A percentile compares a stretch with the other conserved stretches of the same genome.
phyloP scores from a whole-genome alignment of 2,888 invertebrate species.

The Anthophora plumipes region DNA sequence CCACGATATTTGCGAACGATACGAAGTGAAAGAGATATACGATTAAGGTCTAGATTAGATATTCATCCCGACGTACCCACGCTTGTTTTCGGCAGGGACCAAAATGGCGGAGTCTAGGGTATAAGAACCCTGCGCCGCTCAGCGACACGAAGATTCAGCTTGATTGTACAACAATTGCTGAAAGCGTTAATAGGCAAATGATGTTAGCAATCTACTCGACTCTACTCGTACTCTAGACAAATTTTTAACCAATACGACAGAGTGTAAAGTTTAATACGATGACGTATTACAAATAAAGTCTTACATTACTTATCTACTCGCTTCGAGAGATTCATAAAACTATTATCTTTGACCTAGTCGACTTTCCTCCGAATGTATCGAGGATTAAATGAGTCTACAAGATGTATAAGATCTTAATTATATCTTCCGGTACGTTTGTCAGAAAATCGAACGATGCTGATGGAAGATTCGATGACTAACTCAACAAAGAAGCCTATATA shows the following conservation, averaged over 20 bases:
- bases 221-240: neutral
- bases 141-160: neutral
- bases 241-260: neutral
- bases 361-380: neutral
- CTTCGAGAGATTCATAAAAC: neutral
- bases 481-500: neutral
- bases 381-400: neutral
- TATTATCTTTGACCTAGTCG: neutral
- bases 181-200: neutral
- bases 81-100: conserved; percentile 47
- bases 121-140: neutral
- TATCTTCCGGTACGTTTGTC: neutral
- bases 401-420: too few relatives aligned
- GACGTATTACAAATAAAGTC: too few relatives aligned
- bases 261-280: too few relatives aligned
- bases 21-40: neutral
- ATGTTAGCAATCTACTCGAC: neutral
- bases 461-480: neutral
- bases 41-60: conserved; percentile 23
- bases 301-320: too few relatives aligned
- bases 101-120: conserved; percentile 50
- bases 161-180: neutral
- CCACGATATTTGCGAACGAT: neutral
- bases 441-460: neutral
- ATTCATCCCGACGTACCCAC: neutral